A percentile compares a stretch with the other conserved stretches of the same genome.
phyloP scores from a whole-genome alignment of 2,113 vertebrate species.

The Morone saxatilis region DNA sequence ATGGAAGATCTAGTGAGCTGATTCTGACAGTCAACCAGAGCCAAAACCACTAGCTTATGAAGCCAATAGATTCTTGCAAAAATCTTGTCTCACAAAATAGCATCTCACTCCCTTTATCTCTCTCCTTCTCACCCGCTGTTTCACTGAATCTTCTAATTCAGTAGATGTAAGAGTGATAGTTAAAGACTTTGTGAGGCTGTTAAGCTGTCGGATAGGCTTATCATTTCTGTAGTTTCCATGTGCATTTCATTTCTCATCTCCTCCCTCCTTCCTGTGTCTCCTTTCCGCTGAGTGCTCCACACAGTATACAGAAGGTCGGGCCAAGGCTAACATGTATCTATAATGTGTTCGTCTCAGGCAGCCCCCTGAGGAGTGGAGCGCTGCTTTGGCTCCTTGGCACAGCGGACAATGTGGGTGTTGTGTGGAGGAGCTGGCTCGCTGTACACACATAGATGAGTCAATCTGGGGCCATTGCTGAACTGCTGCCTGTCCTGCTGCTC shows the following conservation, averaged over 20 bases:
- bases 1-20: conserved; percentile 20
- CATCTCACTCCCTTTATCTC: conserved; percentile 28
- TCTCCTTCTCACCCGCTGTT: conserved; percentile 35
- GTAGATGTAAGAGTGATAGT: conserved; percentile 50
- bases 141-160: conserved; percentile 44
- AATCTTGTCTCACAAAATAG: conserved; percentile 39
- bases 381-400: conserved; percentile 87
- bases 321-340: conserved; percentile 86
- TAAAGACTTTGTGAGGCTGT: conserved; percentile 45
- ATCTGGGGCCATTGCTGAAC: conserved; percentile 89
- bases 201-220: conserved; percentile 57
- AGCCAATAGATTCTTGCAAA: conserved; percentile 40
- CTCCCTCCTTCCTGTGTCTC: conserved; percentile 65
- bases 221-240: conserved; percentile 66
- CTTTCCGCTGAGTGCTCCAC: conserved; percentile 69
- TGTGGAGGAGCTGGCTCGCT: conserved; percentile 90
- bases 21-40: conserved; percentile 35
- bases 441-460: conserved; percentile 89
- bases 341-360: conserved; percentile 79
- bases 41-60: conserved; percentile 45
- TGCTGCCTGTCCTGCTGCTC: conserved; percentile 73
- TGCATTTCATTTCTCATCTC: conserved; percentile 77
- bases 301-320: conserved; percentile 73
- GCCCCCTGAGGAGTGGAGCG: conserved; percentile 83
- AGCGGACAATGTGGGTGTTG: conserved; percentile 95